Evolutionary conservation across 2,888 invertebrate genomes (phyloP), one percentile per base, ranked within the genome.

Genomic region (Spodoptera picta): DNA sequence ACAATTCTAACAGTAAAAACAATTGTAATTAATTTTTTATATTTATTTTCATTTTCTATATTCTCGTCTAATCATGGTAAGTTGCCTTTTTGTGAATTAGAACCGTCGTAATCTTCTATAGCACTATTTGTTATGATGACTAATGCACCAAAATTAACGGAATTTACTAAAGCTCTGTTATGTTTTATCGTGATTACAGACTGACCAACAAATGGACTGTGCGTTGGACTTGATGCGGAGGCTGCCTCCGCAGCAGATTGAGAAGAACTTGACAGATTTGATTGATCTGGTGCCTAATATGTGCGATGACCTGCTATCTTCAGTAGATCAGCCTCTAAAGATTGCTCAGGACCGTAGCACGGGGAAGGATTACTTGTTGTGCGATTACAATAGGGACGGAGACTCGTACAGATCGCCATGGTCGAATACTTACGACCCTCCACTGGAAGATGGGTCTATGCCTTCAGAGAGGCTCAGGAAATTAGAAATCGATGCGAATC

Each of bases 341-440:
- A 98, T 99, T 83, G 99, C 99, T 67, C 97, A 97, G 90, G 99
- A 99, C 91, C 98, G 98, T 87, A 97, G 97, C 85, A 97, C 97
- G 76, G 99, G 99, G 52, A 99, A 98, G 91, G 99, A 99, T 91
- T 99, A 99, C 92, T 95, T 99, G 65, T 95, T 99, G 24, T 99
- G 99, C 91, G 99, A 99, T 95, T 99, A 99, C 89, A 99, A 99
- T 92, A 96, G 99, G 79, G 99, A 99, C 92, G 99, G 99, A 24
- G 99, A 99, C 93, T 99, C 99, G 1, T 99, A 99, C 93, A 96
- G 98, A 84, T 99, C 99, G 23, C 99, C 99, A 1, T 99, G 99
- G 99, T 99, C 99, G 77, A 99, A 99, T 92, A 97, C 98, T 0
- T 99, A 99, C 85, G 98, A 99, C 90, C 99, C 99, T 14, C 98